A percentile compares a stretch with the other conserved stretches of the same genome.
phyloP scores from a whole-genome alignment of 37 sponge, comb jelly and placozoan species.

The Axinella damicornis region DNA sequence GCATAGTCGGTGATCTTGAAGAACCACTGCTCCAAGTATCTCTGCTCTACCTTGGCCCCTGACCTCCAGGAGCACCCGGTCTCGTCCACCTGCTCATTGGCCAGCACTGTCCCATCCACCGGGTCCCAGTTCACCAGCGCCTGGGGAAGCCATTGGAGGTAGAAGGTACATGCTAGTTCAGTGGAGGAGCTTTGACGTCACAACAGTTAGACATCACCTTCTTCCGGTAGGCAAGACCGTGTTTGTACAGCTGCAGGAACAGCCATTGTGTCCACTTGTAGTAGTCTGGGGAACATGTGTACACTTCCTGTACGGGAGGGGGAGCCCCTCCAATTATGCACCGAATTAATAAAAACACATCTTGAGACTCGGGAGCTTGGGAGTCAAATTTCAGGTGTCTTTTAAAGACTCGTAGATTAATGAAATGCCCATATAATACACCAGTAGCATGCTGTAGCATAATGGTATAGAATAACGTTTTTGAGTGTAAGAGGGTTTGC shows the following conservation, averaged over 20 bases:
- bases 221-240: slow-evolving; percentile 84
- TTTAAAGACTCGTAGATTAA: no score
- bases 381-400: no score
- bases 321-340: not conserved
- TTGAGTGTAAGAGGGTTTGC: no score
- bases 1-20: slow-evolving; percentile 78
- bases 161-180: no score
- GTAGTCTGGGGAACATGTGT: slow-evolving; percentile 82
- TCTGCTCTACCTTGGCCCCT: slow-evolving; percentile 82
- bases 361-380: no score
- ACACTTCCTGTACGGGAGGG: slow-evolving; percentile 64
- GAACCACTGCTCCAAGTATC: slow-evolving; percentile 84
- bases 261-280: slow-evolving; percentile 95
- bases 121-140: slow-evolving; percentile 94
- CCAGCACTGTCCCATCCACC: slow-evolving; percentile 90
- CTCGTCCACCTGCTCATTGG: slow-evolving; percentile 91
- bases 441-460: no score
- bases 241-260: slow-evolving; percentile 81
- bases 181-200: not conserved
- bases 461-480: no score
- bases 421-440: no score
- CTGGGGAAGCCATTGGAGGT: not conserved
- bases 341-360: no score
- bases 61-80: slow-evolving; percentile 88
- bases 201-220: slow-evolving; percentile 29